Evolutionary conservation across 2,888 invertebrate genomes (phyloP), one percentile per base, ranked within the genome.

Genomic region (Conus canariensis): DNA sequence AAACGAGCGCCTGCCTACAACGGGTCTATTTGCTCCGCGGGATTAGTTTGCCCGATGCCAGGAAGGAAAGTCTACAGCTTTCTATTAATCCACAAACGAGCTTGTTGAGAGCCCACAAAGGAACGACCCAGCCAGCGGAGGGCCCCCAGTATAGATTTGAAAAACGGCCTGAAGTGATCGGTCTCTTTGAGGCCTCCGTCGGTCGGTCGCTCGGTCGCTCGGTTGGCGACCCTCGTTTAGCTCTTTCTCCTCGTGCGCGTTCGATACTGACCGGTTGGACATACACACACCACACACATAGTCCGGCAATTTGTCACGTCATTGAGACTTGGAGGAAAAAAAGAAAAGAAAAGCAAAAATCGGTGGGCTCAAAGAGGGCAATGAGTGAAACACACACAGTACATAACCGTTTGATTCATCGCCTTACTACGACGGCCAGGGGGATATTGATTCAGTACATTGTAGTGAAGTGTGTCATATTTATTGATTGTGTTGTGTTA

Each of bases 11-110:
- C 12, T 59, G 10, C 22, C 12, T 59, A 86, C 67, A 86, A 67
- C 86, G 64, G 86, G 86, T 86, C 86, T 86, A 86, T 86, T 86
- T 86, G 86, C 86, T 86, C 86, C 64, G 14, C n/a, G 86, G 86
- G 86, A 86, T 86, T 86, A 86, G 59, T 86, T 67, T 64, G 86
- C 30, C 64, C 86, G 16, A 5, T 25, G 85, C 85, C 25, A 59
- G 59, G 85, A 60, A 60, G 85, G 25, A 85, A 86, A 86, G 86
- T 86, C 86, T 45, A 86, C 86, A 86, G 86, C 86, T 86, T 86
- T 86, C 86, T 86, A 86, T 67, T 86, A 86, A 86, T 86, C 86
- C 86, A 86, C 86, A 86, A 86, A 86, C 86, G 86, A 86, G 86
- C 16, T 86, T 64, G 86, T 67, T 86, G 86, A 8, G 16, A 67